These are phyloP conservation scores for Pipistrellus kuhlii DNA, from an alignment of 2,797 vertebrate genomes.

Conservation along the genomic window DNA sequence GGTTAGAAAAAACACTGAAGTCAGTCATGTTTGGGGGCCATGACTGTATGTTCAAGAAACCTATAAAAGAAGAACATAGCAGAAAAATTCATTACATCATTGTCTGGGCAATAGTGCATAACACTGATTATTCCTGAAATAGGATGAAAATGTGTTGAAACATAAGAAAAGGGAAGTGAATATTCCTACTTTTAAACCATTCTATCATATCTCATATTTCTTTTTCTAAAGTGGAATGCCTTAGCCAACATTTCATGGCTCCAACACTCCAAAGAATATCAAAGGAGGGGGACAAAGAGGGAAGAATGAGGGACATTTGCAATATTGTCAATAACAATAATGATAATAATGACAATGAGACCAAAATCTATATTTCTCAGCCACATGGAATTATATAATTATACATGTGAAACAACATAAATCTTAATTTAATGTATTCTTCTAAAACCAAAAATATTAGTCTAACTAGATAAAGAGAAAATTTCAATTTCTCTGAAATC, in stretches of 20 bases:
- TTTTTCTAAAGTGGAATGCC: neutral
- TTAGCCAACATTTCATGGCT: neutral
- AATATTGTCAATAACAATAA: neutral
- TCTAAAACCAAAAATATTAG: neutral
- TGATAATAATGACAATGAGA: neutral
- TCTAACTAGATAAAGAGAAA: conserved; percentile 21
- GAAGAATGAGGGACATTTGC: neutral
- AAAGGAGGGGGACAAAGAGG: neutral
- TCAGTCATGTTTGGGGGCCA: conserved; percentile 99
- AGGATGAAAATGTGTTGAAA: neutral
- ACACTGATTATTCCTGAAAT: neutral
- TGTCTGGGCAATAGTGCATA: neutral
- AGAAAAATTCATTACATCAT: neutral
- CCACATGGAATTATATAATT: neutral
- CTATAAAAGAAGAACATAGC: conserved; percentile 84
- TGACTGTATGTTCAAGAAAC: conserved; percentile 97
- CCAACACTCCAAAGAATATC: neutral
- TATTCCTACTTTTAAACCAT: neutral
- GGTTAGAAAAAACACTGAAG: conserved; percentile 96
- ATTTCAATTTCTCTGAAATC: neutral
- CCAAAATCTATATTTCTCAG: neutral
- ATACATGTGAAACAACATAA: neutral
- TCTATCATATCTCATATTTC: neutral
- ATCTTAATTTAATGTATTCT: neutral
- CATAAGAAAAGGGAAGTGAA: neutral